Evolutionary conservation across 2,888 invertebrate genomes (phyloP).

Genomic region (Blastobasis adustella): DNA sequence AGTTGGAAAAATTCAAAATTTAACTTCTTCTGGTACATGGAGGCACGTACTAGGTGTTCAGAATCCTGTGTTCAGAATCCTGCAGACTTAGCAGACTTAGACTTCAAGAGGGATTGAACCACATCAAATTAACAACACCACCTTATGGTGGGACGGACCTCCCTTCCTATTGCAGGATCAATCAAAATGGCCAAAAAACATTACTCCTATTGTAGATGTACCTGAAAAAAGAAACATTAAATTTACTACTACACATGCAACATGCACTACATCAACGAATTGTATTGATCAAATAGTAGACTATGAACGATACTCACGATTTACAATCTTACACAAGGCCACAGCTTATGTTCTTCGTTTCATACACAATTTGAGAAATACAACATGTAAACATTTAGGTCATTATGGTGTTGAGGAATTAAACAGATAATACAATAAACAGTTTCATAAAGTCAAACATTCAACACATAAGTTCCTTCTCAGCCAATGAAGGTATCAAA

Average conservation of each 20-base stretch:
- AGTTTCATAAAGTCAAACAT: constrained; percentile 2
- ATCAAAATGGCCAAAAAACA: constrained; percentile 5
- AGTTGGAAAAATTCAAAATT: too few relatives aligned
- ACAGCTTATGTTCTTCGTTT: constrained; percentile 9
- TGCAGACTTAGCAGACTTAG: constrained; percentile 13
- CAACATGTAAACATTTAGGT: neutral
- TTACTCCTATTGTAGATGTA: neutral
- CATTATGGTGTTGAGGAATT: neutral
- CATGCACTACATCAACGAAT: neutral
- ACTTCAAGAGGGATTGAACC: constrained; percentile 7
- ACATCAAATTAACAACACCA: neutral
- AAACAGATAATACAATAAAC: neutral
- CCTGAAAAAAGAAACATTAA: constrained; percentile 4
- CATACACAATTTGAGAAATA: constrained; percentile 9
- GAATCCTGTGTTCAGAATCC: too few relatives aligned
- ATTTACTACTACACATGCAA: too few relatives aligned
- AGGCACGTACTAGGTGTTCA: constrained; percentile 7
- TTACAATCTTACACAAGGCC: constrained; percentile 5
- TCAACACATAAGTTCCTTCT: neutral
- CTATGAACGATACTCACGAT: constrained; percentile 2
- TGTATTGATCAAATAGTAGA: neutral
- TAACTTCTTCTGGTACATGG: too few relatives aligned
- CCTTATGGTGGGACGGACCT: constrained; percentile 9
- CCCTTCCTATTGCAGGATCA: constrained; percentile 3
- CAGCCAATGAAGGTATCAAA: constrained; percentile 3